Evolutionary conservation across 2,113 vertebrate genomes (phyloP), one percentile per base, ranked within the genome.

Genomic region (Motacilla tschutschensis): DNA sequence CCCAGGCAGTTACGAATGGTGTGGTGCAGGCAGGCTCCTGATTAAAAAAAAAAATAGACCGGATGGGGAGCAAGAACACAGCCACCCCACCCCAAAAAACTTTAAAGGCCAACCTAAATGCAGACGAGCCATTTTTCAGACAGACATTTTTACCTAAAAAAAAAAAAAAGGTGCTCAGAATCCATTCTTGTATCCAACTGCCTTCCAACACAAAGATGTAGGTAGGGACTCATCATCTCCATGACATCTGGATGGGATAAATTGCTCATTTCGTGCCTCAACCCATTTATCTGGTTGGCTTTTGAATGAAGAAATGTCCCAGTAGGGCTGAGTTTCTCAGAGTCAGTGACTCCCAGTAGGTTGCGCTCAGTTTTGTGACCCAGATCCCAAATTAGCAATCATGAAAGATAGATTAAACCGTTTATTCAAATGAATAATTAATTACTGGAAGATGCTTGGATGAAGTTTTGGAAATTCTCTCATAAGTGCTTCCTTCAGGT

Each of bases 1-100:
- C 78, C 78, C 72, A 85, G 54, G 33, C 88, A 57, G 78, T 79
- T 91, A 87, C 7, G 22, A 90, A 79, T 35, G 1, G 41, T 2
- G 0, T 35, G n/a, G 28, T 64, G 35, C 48, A 41, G 75, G 33
- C 63, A 88, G 44, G 43, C 7, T 82, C 50, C 55, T 84, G 67
- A 88, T 79, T 88, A 85, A 74, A 83, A 86, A 33, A 33, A 33
- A 76, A 93, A 91, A 88, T 86, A 91, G 75, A 82, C 5, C 81
- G 40, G 26, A 74, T 1, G 0, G 22, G 44, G 47, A 76, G 22
- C 6, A 79, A 79, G 38, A 18, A 40, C 20, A 25, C 31, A 91
- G 9, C 6, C 9, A 74, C 9, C 4, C 6, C 5, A 35, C 4
- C 28, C 6, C 1, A 4, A 33, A 53, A 88, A 88, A 63, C 7